These are phyloP conservation scores for Sporophila hypoxantha DNA, from an alignment of 2,113 vertebrate species.

Conservation along the genomic window DNA sequence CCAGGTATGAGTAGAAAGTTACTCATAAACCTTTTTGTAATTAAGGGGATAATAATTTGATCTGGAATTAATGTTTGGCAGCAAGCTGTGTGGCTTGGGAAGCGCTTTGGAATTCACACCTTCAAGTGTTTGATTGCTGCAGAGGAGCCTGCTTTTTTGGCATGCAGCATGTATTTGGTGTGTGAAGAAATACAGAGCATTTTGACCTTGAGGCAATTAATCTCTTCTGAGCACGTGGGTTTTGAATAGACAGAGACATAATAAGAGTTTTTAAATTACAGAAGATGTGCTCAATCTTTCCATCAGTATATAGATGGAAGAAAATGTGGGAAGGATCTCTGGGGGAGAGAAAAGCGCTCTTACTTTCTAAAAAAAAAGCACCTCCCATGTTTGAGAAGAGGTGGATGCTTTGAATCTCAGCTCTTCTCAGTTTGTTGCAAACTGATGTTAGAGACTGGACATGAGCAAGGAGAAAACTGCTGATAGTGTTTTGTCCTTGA, in stretches of 20 bases:
- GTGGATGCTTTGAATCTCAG: not conserved
- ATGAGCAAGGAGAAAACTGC: not conserved
- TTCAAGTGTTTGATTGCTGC: not conserved
- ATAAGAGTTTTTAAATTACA: conserved; percentile 2
- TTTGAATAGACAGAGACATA: not conserved
- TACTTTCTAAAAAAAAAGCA: not conserved
- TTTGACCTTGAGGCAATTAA: conserved; percentile 36
- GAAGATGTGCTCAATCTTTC: not conserved
- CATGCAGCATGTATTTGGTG: not conserved
- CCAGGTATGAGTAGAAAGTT: not conserved
- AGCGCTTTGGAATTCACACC: conserved; percentile 15
- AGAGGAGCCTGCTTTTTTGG: not conserved
- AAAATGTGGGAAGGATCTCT: not conserved
- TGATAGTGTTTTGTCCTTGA: not conserved
- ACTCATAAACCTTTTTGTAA: not conserved
- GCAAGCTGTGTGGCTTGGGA: conserved; percentile 1
- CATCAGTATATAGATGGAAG: not conserved
- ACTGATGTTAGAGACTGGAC: not conserved
- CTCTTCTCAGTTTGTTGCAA: not conserved
- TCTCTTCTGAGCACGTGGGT: not conserved
- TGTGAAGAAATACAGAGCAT: not conserved
- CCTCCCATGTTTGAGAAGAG: not conserved
- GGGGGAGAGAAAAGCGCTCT: not conserved
- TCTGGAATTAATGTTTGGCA: conserved; percentile 39
- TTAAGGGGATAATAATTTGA: conserved; percentile 26